Conservation (phyloP, 2,113 vertebrate genomes). For the human (Homo sapiens) region DNA sequence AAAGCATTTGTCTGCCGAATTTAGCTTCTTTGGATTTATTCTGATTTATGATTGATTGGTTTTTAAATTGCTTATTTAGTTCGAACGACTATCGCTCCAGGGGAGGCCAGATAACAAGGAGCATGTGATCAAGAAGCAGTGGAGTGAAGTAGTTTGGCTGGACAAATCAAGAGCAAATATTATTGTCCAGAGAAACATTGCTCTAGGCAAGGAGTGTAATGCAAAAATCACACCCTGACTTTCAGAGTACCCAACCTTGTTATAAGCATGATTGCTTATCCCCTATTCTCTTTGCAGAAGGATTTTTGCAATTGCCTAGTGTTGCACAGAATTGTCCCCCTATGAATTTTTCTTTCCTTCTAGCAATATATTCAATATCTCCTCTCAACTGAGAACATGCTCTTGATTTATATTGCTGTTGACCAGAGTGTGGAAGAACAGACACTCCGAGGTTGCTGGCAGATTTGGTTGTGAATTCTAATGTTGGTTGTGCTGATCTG, state of each 20-base stretch:
- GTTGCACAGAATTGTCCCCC: conserved; percentile 46
- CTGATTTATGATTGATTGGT: conserved; percentile 58
- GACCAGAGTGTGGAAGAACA: conserved; percentile 16
- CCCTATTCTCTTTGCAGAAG: conserved; percentile 13
- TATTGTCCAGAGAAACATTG: conserved; percentile 33
- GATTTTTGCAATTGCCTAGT: conserved; percentile 37
- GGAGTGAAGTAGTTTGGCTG: conserved; percentile 15
- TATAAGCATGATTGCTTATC: conserved; percentile 18
- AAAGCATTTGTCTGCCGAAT: conserved; percentile 51
- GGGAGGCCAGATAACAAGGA: conserved; percentile 48
- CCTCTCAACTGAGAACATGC: conserved; percentile 39
- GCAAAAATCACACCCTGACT: conserved; percentile 53
- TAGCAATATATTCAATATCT: conserved; percentile 30
- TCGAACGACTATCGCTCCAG: conserved; percentile 39
- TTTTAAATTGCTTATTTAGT: conserved; percentile 77
- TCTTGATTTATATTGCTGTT: conserved; percentile 35
- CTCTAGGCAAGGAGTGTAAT: conserved; percentile 3
- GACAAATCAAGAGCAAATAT: conserved; percentile 45
- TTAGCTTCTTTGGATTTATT: conserved; percentile 72
- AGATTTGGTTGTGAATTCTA: conserved; percentile 2
- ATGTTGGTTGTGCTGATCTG: neutral
- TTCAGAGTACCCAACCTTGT: conserved; percentile 47
- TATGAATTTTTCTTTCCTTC: conserved; percentile 46
- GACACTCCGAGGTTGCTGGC: conserved; percentile 9
- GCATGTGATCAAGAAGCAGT: conserved; percentile 29